Evolutionary conservation across 2,797 vertebrate species (phyloP), one percentile per base, ranked within the genome.

Genomic region (Halcyon badia): DNA sequence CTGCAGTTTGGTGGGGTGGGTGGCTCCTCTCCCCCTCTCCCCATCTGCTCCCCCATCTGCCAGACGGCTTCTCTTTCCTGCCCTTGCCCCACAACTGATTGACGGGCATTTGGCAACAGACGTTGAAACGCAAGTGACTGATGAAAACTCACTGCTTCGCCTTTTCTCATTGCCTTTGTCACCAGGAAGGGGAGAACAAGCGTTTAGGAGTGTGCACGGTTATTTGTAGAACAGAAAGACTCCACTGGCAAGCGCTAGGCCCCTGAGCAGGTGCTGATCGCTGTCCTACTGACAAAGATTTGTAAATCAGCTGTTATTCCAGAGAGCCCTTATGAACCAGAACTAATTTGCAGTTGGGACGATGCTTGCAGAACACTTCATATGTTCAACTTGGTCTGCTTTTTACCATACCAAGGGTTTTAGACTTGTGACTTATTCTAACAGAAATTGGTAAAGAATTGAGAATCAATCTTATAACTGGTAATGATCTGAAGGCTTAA

Each of bases 291-390:
- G 65, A 51, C 26, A 86, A 71, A 81, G 46, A 81, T 49, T 83
- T 93, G 54, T 86, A 93, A 83, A 93, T 90, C 72, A 90, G n/a
- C 51, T 91, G 33, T 26, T 95, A 19, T 90, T 94, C 72, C 54
- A 75, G 77, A 72, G 33, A 77, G 41, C 26, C 17, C 54, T 86
- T 86, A 81, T 72, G 72, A 90, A 83, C 76, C 58, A 88, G 65
- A 86, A 86, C 65, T 88, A 79, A 83, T 81, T 69, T 82, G 39
- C 46, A 69, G 30, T 33, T 69, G 62, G 72, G 88, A 72, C 49
- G 62, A 81, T 46, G 52, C 12, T 94, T 61, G 30, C 41, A 81
- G 82, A 81, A 65, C 24, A 22, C n/a, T 83, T 89, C 24, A 3
- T 37, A 52, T 54, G 21, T 78, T 75, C 35, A 76, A 42, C 26